These are phyloP conservation scores for Drosophila sucinea DNA, from an alignment of 1,140 invertebrate genomes.

Conservation along the genomic window DNA sequence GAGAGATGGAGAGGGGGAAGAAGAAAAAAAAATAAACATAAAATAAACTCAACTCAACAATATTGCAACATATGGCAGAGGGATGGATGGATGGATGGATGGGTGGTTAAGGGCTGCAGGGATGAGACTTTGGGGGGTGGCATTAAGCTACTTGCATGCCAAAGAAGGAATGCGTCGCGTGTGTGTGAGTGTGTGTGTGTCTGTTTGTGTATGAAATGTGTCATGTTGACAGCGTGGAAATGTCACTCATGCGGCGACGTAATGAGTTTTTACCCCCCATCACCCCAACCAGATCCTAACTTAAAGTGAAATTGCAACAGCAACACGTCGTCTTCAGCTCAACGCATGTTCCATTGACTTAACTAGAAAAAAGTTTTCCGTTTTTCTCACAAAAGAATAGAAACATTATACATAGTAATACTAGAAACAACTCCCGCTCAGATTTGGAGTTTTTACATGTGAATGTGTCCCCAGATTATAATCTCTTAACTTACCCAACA, in stretches of 20 bases:
- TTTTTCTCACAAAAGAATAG: neutral
- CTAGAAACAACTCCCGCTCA: neutral
- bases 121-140: conserved; percentile 27
- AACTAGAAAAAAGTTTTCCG: neutral
- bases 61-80: conserved; percentile 56
- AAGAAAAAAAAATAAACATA: neutral
- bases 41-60: conserved; percentile 37
- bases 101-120: conserved; percentile 6
- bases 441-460: neutral
- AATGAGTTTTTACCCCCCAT: conserved; percentile 67
- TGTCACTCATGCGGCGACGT: conserved; percentile 77
- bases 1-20: neutral
- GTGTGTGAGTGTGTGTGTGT: conserved; percentile 36
- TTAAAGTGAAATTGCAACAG: conserved; percentile 17
- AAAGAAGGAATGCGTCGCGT: conserved; percentile 42
- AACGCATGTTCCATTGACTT: conserved; percentile 5
- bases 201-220: conserved; percentile 69
- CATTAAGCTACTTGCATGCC: conserved; percentile 64
- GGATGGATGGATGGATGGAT: neutral
- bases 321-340: neutral
- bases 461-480: conserved; percentile 1
- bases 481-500: conserved; percentile 3
- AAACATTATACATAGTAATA: conserved; percentile 7
- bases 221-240: conserved; percentile 78
- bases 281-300: neutral